phyloP scores from a whole-genome alignment of 2,888 invertebrate species.

The Perizoma affinitatum region DNA sequence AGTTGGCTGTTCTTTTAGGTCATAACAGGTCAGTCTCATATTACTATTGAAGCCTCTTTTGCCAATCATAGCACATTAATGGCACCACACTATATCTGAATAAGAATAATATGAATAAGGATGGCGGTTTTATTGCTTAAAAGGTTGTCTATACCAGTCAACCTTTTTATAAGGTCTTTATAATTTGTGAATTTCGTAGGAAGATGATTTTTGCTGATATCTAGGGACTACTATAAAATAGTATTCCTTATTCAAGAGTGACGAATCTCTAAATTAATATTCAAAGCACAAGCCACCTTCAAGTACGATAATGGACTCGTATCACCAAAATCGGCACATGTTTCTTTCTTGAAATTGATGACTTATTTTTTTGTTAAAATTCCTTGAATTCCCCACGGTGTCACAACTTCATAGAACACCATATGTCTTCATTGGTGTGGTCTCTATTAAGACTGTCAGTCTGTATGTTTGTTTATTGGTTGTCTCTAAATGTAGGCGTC shows the following conservation, averaged over 20 bases:
- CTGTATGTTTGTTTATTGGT: background rate
- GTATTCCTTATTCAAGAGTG: background rate
- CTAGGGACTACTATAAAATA: no score
- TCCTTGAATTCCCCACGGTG: constrained; percentile 5
- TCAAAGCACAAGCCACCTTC: constrained; percentile 4
- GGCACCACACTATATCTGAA: no score
- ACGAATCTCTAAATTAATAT: constrained; percentile 12
- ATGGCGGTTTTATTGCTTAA: no score
- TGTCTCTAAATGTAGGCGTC: background rate
- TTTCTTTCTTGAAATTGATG: constrained; percentile 15
- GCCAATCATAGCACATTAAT: no score
- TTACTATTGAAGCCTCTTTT: no score
- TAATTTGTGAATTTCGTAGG: no score
- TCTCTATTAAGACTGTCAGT: background rate
- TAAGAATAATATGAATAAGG: no score
- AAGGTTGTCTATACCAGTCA: no score
- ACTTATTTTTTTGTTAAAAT: constrained; percentile 15
- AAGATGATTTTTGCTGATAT: no score
- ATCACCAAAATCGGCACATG: constrained; percentile 15
- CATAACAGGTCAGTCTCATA: no score
- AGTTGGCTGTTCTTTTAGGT: no score
- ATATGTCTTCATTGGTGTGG: background rate
- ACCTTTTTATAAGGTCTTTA: no score
- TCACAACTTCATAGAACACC: constrained; percentile 10
- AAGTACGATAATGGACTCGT: constrained; percentile 3